These are phyloP conservation scores for Cliona cf. orientalis DNA, from an alignment of 37 sponge, comb jelly and placozoan species.

Conservation along the genomic window DNA sequence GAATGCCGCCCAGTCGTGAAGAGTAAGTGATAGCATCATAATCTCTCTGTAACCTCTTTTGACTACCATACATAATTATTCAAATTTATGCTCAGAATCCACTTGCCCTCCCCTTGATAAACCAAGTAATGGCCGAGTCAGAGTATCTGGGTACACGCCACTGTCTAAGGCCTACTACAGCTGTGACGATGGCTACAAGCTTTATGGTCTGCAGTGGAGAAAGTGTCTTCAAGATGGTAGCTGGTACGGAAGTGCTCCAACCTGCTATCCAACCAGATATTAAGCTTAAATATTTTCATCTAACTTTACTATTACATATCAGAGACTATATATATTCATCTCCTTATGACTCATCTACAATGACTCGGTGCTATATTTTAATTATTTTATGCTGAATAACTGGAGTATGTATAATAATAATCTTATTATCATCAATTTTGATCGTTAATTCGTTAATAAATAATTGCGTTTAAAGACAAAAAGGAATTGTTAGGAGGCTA, in stretches of 20 bases:
- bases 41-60: background rate
- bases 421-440: background rate
- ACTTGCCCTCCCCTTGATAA: background rate
- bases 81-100: background rate
- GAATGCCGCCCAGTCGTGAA: background rate
- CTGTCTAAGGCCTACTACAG: background rate
- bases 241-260: constrained; percentile 3
- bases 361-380: too few species aligned
- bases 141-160: background rate
- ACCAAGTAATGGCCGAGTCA: background rate
- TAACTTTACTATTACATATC: background rate
- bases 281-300: background rate
- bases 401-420: background rate
- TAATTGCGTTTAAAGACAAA: background rate
- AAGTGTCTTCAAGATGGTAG: background rate
- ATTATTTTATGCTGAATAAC: too few species aligned
- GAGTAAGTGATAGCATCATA: background rate
- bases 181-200: constrained; percentile 11
- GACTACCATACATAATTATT: background rate
- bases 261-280: constrained; percentile 3
- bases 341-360: background rate
- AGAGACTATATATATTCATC: background rate
- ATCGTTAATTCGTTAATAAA: background rate
- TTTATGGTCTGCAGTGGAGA: background rate
- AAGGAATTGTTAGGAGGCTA: background rate